Conservation (phyloP, 2,797 vertebrate species). For the Bovichtus diacanthus region DNA sequence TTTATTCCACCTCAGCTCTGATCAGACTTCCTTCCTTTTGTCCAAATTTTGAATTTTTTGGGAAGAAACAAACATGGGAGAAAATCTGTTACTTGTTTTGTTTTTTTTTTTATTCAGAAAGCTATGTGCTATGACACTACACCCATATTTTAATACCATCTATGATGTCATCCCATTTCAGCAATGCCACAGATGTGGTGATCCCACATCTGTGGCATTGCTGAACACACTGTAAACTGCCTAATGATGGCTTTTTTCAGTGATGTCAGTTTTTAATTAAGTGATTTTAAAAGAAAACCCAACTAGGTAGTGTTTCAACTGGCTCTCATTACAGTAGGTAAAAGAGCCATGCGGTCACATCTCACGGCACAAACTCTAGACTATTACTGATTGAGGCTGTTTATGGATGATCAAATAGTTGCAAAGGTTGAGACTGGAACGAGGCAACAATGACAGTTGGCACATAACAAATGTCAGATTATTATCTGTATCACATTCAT, state of each 20-base stretch:
- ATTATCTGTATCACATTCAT: conserved; percentile 27
- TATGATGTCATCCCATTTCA: conserved; percentile 36
- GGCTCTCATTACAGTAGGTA: neutral
- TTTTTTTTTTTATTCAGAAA: too few species aligned
- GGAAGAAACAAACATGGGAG: neutral
- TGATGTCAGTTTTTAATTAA: conserved; percentile 32
- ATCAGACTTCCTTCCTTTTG: neutral
- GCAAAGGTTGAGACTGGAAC: conserved; percentile 4
- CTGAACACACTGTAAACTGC: conserved; percentile 22
- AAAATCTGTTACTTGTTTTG: too few species aligned
- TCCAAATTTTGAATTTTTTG: neutral
- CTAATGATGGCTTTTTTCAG: neutral
- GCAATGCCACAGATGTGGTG: conserved; percentile 15
- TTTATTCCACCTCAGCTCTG: neutral
- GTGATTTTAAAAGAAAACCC: conserved; percentile 6
- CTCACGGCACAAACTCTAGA: neutral
- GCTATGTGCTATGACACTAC: neutral
- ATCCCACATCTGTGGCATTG: conserved; percentile 31
- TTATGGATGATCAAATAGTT: conserved; percentile 10
- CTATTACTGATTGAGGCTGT: neutral
- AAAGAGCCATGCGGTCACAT: neutral
- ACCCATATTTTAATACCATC: conserved; percentile 8
- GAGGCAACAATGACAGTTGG: conserved; percentile 15
- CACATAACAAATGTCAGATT: conserved; percentile 31
- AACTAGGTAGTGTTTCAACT: conserved; percentile 7